phyloP scores from a whole-genome alignment of 1,140 invertebrate genomes.

The Drosophila fuyamai region DNA sequence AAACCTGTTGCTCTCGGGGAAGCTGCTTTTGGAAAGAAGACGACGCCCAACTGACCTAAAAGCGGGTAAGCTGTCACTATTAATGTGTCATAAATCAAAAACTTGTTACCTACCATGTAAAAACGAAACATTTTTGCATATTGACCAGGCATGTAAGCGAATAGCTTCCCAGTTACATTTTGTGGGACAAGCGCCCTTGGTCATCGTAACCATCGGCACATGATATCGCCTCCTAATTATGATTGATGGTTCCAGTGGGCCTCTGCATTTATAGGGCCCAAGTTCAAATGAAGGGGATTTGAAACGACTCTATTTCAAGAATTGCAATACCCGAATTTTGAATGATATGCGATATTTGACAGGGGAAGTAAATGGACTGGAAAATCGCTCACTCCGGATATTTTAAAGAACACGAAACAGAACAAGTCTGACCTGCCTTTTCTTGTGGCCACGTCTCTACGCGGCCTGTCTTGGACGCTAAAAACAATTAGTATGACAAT shows the following conservation, averaged over 20 bases:
- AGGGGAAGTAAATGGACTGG: constrained; percentile 51
- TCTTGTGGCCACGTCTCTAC: constrained; percentile 26
- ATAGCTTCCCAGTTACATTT: constrained; percentile 35
- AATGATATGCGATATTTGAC: constrained; percentile 74
- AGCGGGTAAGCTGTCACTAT: constrained; percentile 65
- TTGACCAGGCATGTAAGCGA: constrained; percentile 42
- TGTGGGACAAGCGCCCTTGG: constrained; percentile 7
- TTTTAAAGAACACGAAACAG: constrained; percentile 30
- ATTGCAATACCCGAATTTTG: constrained; percentile 17
- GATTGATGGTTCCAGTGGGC: constrained; percentile 54
- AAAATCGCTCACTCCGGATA: constrained; percentile 47
- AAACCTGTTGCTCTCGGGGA: constrained; percentile 66
- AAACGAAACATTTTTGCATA: constrained; percentile 62
- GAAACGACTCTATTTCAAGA: constrained; percentile 3
- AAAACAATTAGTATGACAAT: constrained; percentile 84
- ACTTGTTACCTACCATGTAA: constrained; percentile 65
- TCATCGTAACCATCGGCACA: constrained; percentile 11
- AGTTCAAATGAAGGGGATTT: constrained; percentile 18
- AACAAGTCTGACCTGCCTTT: constrained; percentile 11
- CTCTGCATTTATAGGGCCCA: neutral
- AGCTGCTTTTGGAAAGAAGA: constrained; percentile 29
- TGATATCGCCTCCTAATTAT: constrained; percentile 51
- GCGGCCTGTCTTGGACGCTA: constrained; percentile 67
- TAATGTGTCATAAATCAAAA: constrained; percentile 76
- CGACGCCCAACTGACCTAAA: constrained; percentile 55